Evolutionary conservation across 2,797 vertebrate genomes (phyloP), one percentile per base, ranked within the genome.

Genomic region (Poeciliopsis gracilis): DNA sequence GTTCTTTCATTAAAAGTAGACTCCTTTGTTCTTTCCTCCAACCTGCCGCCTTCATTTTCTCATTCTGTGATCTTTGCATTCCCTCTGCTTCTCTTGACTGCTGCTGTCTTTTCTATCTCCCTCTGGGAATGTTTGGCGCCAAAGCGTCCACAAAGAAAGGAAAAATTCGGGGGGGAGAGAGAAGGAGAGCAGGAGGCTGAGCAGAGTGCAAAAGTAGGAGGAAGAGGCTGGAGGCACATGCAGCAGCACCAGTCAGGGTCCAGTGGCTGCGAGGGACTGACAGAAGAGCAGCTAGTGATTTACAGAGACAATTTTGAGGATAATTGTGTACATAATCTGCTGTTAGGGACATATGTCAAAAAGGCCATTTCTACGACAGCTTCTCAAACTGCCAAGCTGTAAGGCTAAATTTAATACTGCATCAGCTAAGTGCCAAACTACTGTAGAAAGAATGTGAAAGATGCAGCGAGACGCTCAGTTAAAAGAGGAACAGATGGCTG

Each of bases 311-410:
- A 90, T 94, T 91, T 89, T 61, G 47, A 80, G 75, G 90, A 93
- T 91, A 93, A 93, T 93, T 92, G 89, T 89, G 83, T 59, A 88
- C 88, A 89, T 89, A 84, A 92, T 90, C 74, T 75, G 82, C 83
- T 83, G 67, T 84, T 78, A 89, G 89, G 69, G 81, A 87, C 82
- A 84, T 79, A 81, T 72, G 82, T 80, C 82, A 84, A 72, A 63
- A 78, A 78, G 79, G 85, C 73, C 69, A 78, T 81, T 78, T 85
- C 76, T 75, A 53, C 72, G 80, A 82, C 80, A 74, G 74, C 30
- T 30, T 81, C 79, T 84, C 73, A 79, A 83, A 83, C 84, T 83
- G 49, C 73, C 25, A 33, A 66, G 63, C 75, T 78, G 67, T 82
- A 49, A 77, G 38, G 82, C 15, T 36, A 75, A 80, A 79, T 90